Percentiles rank a stretch among this genome's conserved stretches.
Evolutionary conservation across 2,113 vertebrate genomes (phyloP).

Genomic region (Myodes glareolus): DNA sequence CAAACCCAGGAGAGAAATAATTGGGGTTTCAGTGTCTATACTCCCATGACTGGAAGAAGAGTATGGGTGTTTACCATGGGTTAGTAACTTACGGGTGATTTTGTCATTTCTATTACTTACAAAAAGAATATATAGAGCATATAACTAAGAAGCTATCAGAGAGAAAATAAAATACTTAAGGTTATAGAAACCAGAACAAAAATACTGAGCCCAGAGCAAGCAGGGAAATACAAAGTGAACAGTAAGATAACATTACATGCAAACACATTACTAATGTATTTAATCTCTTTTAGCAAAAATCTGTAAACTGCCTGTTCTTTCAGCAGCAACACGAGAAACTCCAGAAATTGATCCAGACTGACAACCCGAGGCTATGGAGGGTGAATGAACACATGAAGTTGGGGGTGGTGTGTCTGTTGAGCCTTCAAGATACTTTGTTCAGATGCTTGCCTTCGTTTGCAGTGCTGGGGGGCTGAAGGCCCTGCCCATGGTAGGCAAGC

Average conservation of each 20-base stretch:
- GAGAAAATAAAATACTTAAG: slow-evolving; percentile 8
- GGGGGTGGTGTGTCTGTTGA: too few relatives aligned
- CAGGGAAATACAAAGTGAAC: neutral
- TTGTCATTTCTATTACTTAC: slow-evolving; percentile 20
- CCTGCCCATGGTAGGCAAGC: neutral
- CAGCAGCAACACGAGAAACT: neutral
- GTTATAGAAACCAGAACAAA: neutral
- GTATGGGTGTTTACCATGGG: neutral
- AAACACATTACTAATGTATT: neutral
- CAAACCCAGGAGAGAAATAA: neutral
- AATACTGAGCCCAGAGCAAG: neutral
- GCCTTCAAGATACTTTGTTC: neutral
- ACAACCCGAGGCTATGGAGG: neutral
- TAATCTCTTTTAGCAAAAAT: neutral
- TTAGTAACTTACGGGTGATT: neutral
- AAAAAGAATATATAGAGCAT: neutral
- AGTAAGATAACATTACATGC: neutral
- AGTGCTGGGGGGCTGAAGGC: neutral
- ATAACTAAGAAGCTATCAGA: neutral
- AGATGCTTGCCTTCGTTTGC: neutral
- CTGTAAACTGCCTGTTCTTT: neutral
- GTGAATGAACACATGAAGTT: neutral
- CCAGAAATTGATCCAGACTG: neutral
- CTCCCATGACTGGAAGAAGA: neutral
- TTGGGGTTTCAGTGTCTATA: neutral